Base-by-base conservation (phyloP, 1,140 invertebrate genomes). In the Ylistrum balloti region DNA sequence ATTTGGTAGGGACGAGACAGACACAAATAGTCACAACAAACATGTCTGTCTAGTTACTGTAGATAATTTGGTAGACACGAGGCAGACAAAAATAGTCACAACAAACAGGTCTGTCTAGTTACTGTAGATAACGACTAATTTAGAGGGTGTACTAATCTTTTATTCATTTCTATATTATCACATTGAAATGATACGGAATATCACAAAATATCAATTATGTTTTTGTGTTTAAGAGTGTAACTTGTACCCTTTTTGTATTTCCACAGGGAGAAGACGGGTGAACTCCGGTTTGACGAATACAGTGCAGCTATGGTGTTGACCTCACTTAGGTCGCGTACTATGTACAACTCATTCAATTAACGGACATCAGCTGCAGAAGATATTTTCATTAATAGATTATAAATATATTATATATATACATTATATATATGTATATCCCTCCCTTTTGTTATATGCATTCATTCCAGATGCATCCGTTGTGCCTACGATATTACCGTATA, bases 311-410 rank as follows among this genome's bases (percentile, higher is more conserved):
- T 48, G 45, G 45, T 48, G 11, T 48, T 48, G 45, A 48, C 45
- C 45, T 48, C 45, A 2, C 45, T 48, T 48, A 48, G 45, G 45
- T 48, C 45, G 45, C 45, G 45, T 48, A 48, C 45, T 3, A 48
- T 48, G 45, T 48, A 17, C 20, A 48, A 48, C 45, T 48, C 45
- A 22, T 48, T 48, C 45, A 48, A 48, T 22, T 48, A 48, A 48
- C 45, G 20, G 45, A 48, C 45, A 20, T 48, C 45, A 20, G 45
- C 45, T 48, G 45, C 45, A 48, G 45, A 48, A 20, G 45, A 13
- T 48, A 48, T 48, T 48, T 48, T 48, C 45, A 48, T 48, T 48
- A 48, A 48, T 48, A 48, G 45, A 48, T 48, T 48, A 48, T 48
- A 48, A 48, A 48, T 48, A 48, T 48, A 48, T 48, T 20, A 20